Evolutionary conservation across 2,888 invertebrate genomes (phyloP), one percentile per base, ranked within the genome.

Genomic region (Drosophila planitibia): DNA sequence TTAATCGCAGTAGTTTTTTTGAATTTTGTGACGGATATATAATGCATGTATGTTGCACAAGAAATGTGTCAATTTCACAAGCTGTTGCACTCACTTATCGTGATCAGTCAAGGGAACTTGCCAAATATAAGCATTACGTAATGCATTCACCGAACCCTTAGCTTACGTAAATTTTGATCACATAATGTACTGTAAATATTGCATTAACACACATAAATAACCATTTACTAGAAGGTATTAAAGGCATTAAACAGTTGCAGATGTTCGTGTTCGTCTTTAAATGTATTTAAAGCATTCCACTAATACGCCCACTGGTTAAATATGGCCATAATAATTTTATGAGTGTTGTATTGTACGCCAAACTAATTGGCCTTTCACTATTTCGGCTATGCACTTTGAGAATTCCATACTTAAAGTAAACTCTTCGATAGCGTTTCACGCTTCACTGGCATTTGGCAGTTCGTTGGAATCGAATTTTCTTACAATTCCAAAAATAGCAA

Each of bases 401-500:
- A 35, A 59, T 58, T 30, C 53, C 12, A 57, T 19, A 30, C 61
- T 58, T n/a, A 52, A 16, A n/a, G 53, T 58, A 22, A 32, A 39
- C 4, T 53, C 53, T 51, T 71, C 37, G 64, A 53, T 33, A 14
- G 57, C 22, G 54, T 39, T 74, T 64, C 54, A 60, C 52, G 77
- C 76, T 54, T 63, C 55, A 76, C 12, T 70, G 39, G 28, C 16
- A 44, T 44, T 68, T 37, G 16, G 59, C 47, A 52, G 51, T 30
- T 41, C 16, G 22, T 16, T 30, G 33, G 53, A 4, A 54, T 16
- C 39, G 33, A 51, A 33, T 47, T 52, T 57, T 74, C 68, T 44
- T 32, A 49, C 30, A 49, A 44, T 52, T 37, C 54, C 63, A 76
- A 66, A 79, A 69, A 79, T 65, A 72, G 65, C 61, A 58, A 79